These are phyloP conservation scores for Todus mexicanus DNA, from an alignment of 2,797 vertebrate genomes.

Conservation along the genomic window DNA sequence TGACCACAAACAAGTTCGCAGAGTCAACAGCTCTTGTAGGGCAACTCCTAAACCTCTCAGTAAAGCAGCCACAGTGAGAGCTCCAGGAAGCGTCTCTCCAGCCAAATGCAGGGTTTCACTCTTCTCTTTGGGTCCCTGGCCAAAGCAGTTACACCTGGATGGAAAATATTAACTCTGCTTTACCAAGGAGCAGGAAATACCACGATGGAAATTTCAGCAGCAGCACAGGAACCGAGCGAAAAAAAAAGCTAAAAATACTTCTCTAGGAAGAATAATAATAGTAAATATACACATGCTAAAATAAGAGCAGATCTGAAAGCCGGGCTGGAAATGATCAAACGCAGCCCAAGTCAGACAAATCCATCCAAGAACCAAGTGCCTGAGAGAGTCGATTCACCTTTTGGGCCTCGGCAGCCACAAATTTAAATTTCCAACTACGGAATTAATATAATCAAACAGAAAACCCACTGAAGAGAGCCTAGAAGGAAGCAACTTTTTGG, in stretches of 20 bases:
- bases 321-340: not conserved
- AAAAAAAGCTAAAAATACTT: constrained; percentile 51
- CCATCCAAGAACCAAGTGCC: not conserved
- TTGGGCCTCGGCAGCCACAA: not conserved
- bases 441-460: not conserved
- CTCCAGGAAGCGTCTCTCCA: not conserved
- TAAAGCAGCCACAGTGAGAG: not conserved
- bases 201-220: not conserved
- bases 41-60: not conserved
- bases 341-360: not conserved
- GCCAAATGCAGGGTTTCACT: not conserved
- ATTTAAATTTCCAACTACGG: not conserved
- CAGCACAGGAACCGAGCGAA: not conserved
- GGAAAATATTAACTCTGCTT: constrained; percentile 20
- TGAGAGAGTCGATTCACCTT: not conserved
- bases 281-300: constrained; percentile 19
- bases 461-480: not conserved
- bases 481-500: not conserved
- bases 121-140: not conserved
- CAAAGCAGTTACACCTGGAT: constrained; percentile 27
- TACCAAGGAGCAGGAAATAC: not conserved
- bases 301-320: constrained; percentile 6
- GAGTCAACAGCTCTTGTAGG: not conserved
- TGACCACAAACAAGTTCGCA: not conserved
- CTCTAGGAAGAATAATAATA: constrained; percentile 22